These are phyloP conservation scores for Onychostruthus taczanowskii DNA, from an alignment of 2,113 vertebrate species.

Conservation along the genomic window DNA sequence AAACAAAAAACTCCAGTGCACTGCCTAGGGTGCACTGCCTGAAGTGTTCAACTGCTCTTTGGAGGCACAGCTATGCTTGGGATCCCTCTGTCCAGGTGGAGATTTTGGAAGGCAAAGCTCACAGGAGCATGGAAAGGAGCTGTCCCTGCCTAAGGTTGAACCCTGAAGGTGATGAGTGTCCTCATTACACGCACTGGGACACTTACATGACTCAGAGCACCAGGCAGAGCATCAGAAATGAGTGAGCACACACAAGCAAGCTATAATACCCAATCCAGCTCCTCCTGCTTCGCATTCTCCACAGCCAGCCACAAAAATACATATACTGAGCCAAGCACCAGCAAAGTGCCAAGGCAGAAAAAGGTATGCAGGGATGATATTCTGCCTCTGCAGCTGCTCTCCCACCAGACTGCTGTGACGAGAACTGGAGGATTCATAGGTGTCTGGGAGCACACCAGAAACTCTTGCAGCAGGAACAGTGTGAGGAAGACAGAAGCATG, in stretches of 20 bases:
- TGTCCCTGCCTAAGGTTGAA: neutral
- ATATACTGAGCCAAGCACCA: neutral
- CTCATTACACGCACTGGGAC: neutral
- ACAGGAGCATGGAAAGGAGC: neutral
- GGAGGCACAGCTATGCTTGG: rapidly evolving
- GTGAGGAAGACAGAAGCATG: neutral
- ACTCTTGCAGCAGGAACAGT: neutral
- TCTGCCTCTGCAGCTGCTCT: neutral
- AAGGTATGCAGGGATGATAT: neutral
- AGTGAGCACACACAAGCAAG: neutral
- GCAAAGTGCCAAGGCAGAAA: neutral
- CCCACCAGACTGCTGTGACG: neutral
- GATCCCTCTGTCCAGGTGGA: neutral
- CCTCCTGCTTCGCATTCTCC: neutral
- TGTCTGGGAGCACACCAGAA: neutral
- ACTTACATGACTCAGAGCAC: neutral
- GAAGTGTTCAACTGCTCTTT: neutral
- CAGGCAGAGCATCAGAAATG: neutral
- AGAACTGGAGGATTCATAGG: neutral
- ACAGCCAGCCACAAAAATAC: neutral
- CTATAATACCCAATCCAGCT: neutral
- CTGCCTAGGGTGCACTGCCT: neutral
- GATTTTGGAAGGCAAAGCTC: neutral
- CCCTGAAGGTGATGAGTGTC: neutral
- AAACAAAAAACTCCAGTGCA: neutral